Conservation (phyloP, 2,113 vertebrate genomes). For the Oceanites oceanicus region DNA sequence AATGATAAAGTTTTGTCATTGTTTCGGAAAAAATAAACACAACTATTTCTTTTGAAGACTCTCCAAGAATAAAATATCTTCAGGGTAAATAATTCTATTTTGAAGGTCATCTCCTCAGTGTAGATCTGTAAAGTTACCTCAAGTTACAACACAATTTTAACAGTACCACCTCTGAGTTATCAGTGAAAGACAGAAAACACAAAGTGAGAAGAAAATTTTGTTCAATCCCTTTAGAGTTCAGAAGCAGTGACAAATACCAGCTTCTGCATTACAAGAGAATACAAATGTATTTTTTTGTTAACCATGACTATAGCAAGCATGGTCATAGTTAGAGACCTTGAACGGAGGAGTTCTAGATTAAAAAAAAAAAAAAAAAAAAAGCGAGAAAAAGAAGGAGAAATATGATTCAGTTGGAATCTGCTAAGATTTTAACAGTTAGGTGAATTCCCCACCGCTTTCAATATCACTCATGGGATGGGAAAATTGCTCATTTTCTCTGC, state of each 20-base stretch:
- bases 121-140: background rate
- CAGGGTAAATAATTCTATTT: background rate
- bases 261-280: background rate
- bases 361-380: background rate
- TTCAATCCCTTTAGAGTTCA: background rate
- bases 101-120: background rate
- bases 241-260: background rate
- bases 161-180: background rate
- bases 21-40: background rate
- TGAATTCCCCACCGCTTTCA: background rate
- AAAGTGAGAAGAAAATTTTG: background rate
- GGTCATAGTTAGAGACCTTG: background rate
- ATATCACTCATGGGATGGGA: background rate
- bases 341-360: background rate
- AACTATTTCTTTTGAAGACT: background rate
- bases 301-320: background rate
- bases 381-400: background rate
- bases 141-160: background rate
- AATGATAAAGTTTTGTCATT: background rate
- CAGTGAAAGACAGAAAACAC: background rate
- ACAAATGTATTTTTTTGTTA: background rate
- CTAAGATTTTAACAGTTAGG: background rate
- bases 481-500: slow-evolving; percentile 17
- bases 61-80: background rate
- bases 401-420: background rate